Evolutionary conservation across 2,113 vertebrate genomes (phyloP).

Genomic region (Pluvialis apricaria): DNA sequence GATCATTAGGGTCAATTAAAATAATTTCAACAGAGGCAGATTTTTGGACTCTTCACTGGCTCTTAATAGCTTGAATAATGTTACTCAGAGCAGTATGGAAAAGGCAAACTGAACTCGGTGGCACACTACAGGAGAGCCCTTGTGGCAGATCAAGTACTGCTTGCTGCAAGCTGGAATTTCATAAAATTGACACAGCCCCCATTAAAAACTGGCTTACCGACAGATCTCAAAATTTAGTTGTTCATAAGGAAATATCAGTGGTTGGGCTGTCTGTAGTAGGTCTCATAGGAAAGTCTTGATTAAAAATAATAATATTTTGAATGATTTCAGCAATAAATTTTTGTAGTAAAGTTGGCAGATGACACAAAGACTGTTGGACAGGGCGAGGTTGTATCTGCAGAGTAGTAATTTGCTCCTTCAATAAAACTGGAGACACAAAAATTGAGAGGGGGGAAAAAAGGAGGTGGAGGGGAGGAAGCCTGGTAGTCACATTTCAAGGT

Average conservation of each 20-base stretch:
- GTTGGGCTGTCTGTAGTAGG: neutral
- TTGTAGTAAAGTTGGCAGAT: neutral
- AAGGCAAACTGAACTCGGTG: neutral
- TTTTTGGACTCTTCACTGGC: neutral
- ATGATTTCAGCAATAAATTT: neutral
- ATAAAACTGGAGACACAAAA: neutral
- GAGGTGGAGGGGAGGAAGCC: neutral
- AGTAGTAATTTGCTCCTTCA: neutral
- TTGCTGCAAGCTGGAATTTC: neutral
- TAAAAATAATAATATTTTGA: neutral
- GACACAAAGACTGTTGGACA: neutral
- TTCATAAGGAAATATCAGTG: neutral
- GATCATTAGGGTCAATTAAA: neutral
- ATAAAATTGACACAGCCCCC: neutral
- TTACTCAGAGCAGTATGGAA: neutral
- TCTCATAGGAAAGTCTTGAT: neutral
- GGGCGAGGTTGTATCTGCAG: neutral
- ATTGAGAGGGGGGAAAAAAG: neutral
- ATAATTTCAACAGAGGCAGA: neutral
- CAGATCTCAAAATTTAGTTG: neutral
- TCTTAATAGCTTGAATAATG: neutral
- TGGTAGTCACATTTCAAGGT: neutral
- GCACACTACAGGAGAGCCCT: neutral
- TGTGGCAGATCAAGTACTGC: neutral
- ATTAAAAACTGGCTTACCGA: neutral